Evolutionary conservation across 2,888 invertebrate genomes (phyloP).

Genomic region (Caenorhabditis sp.): DNA sequence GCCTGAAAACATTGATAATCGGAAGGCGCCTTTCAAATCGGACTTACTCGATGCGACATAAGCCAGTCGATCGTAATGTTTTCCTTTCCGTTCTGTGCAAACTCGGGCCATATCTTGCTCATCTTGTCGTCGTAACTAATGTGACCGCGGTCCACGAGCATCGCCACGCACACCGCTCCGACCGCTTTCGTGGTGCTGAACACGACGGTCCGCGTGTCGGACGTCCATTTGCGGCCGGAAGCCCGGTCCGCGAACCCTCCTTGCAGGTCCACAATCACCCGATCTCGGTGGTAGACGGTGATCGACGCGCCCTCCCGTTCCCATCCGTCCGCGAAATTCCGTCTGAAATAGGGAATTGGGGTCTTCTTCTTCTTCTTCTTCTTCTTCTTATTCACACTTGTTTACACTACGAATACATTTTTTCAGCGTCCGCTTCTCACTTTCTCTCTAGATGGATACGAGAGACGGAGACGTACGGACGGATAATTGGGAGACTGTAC

Average conservation of each 20-base stretch:
- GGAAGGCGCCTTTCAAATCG: not conserved
- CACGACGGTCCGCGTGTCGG: constrained; percentile 74
- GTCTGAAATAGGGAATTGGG: constrained; percentile 67
- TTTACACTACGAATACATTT: constrained; percentile 19
- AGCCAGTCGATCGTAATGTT: constrained; percentile 79
- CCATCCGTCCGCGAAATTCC: constrained; percentile 78
- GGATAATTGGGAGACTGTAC: constrained; percentile 19
- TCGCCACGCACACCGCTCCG: constrained; percentile 75
- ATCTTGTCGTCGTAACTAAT: constrained; percentile 79
- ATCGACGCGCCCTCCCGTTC: constrained; percentile 80
- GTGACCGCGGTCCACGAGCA: constrained; percentile 79
- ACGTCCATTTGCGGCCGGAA: constrained; percentile 71
- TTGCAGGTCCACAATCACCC: constrained; percentile 80
- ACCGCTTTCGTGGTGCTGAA: constrained; percentile 78
- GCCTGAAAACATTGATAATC: constrained; percentile 64
- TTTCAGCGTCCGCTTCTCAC: constrained; percentile 8
- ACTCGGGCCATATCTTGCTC: constrained; percentile 80
- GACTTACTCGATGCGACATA: constrained; percentile 70
- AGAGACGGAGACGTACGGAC: constrained; percentile 23
- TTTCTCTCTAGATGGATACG: not conserved
- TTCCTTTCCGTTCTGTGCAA: constrained; percentile 80
- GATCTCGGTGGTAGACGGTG: constrained; percentile 80
- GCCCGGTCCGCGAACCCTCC: constrained; percentile 68
- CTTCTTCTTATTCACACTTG: constrained; percentile 2
- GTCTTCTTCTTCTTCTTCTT: not conserved